These are phyloP conservation scores for Todus mexicanus DNA, from an alignment of 2,797 vertebrate species.

Conservation along the genomic window DNA sequence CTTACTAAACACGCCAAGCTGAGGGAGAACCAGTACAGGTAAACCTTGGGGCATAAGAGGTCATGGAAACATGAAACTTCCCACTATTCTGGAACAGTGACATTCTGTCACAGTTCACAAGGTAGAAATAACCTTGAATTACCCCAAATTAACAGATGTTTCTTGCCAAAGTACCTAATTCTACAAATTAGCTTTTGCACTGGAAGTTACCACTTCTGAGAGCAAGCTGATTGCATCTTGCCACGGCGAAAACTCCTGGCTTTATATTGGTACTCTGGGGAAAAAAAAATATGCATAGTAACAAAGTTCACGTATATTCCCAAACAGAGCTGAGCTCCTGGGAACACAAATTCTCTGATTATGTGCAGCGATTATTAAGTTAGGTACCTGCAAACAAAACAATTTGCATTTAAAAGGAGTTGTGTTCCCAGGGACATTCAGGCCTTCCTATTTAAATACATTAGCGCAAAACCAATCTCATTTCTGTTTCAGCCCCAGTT, in stretches of 20 bases:
- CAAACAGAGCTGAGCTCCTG: background rate
- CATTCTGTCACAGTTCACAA: background rate
- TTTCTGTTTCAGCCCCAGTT: background rate
- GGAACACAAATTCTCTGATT: background rate
- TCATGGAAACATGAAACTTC: accelerated
- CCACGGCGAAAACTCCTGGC: background rate
- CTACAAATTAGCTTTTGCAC: background rate
- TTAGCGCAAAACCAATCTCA: background rate
- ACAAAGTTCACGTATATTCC: background rate
- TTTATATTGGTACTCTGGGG: background rate
- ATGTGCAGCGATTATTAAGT: background rate
- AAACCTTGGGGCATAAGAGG: background rate
- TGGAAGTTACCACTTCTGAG: background rate
- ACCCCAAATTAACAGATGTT: accelerated
- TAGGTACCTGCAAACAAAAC: background rate
- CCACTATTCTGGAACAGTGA: accelerated
- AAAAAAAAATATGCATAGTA: background rate
- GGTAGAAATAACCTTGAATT: background rate
- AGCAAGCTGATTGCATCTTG: background rate
- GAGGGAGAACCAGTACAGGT: background rate
- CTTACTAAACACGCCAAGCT: background rate
- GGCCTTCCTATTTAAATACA: background rate
- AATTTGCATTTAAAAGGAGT: slow-evolving; percentile 1
- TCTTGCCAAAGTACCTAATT: background rate
- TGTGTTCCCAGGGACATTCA: background rate